Evolutionary conservation across 2,113 vertebrate species (phyloP), one percentile per base, ranked within the genome.

Genomic region (Melierax canorus): DNA sequence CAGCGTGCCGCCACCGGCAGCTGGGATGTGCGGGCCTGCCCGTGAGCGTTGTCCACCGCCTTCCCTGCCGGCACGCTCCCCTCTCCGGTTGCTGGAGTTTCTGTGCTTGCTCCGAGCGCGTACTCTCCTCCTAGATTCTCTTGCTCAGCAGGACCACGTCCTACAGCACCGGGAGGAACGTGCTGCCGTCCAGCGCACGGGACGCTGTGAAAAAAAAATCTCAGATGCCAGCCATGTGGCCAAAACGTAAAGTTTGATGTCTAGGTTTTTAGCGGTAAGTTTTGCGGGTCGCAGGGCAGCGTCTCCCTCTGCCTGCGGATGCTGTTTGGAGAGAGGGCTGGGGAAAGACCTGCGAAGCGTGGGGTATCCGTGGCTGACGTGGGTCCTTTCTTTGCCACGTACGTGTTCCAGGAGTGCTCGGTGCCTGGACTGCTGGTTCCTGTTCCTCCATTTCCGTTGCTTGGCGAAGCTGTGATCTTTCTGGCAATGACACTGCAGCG

Each of bases 211-310:
- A 19, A 68, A 77, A 77, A 60, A 30, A 68, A 18, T n/a, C 39
- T 29, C 15, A 3, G 53, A 9, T 0, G 0, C 34, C 19, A 38
- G 26, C 41, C 15, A 0, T 2, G 29, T 29, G 51, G 74, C 46
- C 1, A 0, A 10, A 51, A 66, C 0, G 3, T 64, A 38, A 6
- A 2, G 21, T 59, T 88, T 3, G 2, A 34, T 62, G 7, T 63
- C 11, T 75, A 0, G 32, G n/a, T 59, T 85, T 95, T 63, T 43
- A 12, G 12, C 18, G 22, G 4, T 43, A n/a, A 50, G 29, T 63
- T 78, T 56, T 82, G 60, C 4, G 11, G 23, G 12, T 75, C 79
- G 71, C 9, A 11, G 62, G 30, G 19, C 63, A 56, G 21, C 19
- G 16, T 66, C 21, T 73, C 15, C 51, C 53, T 64, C 39, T 78